These are phyloP conservation scores for Brachyptera risi DNA, from an alignment of 2,888 invertebrate species.

Conservation along the genomic window DNA sequence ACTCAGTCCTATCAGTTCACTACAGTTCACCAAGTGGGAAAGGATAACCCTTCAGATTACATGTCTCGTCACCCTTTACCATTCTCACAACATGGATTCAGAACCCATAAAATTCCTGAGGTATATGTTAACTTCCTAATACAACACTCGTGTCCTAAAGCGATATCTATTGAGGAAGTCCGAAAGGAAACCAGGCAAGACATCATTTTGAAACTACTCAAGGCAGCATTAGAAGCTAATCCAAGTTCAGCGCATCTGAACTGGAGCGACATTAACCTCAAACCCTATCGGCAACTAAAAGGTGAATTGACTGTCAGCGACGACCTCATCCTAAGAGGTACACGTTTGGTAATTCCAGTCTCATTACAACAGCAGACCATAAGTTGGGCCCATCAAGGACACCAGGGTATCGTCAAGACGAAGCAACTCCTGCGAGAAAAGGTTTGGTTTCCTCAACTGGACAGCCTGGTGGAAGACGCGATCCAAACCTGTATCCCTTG, in stretches of 20 bases:
- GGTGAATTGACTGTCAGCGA: neutral
- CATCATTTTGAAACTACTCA: neutral
- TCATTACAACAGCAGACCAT: neutral
- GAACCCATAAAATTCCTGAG: neutral
- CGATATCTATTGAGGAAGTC: neutral
- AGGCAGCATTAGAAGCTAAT: too few species aligned
- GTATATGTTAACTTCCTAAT: neutral
- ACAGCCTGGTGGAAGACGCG: neutral
- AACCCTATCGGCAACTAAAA: neutral
- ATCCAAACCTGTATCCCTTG: neutral
- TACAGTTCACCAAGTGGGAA: neutral
- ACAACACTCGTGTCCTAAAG: neutral
- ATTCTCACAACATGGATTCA: neutral
- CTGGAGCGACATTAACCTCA: too few species aligned
- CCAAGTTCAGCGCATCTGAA: too few species aligned
- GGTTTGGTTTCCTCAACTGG: conserved; percentile 1
- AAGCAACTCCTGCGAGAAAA: too few species aligned
- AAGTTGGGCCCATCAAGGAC: neutral
- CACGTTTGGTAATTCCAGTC: neutral
- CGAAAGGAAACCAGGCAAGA: neutral
- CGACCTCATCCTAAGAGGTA: neutral
- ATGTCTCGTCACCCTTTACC: neutral
- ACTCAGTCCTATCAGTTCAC: neutral
- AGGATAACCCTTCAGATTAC: neutral
- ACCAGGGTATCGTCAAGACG: conserved; percentile 7